Base-by-base conservation (phyloP, 2,797 vertebrate species). In the Acanthopagrus latus region DNA sequence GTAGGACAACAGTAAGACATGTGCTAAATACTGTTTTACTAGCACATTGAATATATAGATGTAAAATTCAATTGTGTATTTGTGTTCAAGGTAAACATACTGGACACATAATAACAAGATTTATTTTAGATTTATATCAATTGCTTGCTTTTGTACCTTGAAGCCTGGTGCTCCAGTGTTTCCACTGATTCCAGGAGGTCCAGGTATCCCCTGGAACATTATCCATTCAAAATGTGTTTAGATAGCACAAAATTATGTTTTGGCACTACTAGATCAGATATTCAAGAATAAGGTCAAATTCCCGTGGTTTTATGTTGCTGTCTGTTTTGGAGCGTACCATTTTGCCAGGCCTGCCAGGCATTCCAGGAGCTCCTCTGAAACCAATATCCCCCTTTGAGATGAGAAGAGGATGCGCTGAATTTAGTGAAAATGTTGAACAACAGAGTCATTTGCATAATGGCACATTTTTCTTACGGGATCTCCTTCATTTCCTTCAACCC, bases 401-500 rank as follows among this genome's bases (percentile, higher is more conserved):
- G 44, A 78, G 67, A 63, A 76, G 25, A 2, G 21, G 13, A 71
- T 10, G 4, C 25, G 66, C 25, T 23, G 29, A 33, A 29, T 70
- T 74, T 51, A 62, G 27, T 29, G 50, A 64, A 12, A 64, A 29
- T 0, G 17, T n/a, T 68, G 0, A 70, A 63, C 4, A 75, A 57
- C 12, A 12, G 13, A 46, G 12, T 27, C 48, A 76, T 64, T 43
- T 52, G 20, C 41, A 64, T 33, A 8, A 55, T 43, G 16, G 20
- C 8, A 14, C 7, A 10, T 44, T 54, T 3, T 66, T 76, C 91
- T 92, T 87, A 96, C 95, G 50, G 90, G 92, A 80, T 96, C 90
- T 0, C 95, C 95, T 86, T 95, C 94, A 72, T 91, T 96, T 41
- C 95, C 95, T 74, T 92, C 87, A 55, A 96, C 95, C 50, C 95